These are phyloP conservation scores for Noctuana brunneofusca DNA, from an alignment of 2,888 invertebrate genomes.

Conservation along the genomic window DNA sequence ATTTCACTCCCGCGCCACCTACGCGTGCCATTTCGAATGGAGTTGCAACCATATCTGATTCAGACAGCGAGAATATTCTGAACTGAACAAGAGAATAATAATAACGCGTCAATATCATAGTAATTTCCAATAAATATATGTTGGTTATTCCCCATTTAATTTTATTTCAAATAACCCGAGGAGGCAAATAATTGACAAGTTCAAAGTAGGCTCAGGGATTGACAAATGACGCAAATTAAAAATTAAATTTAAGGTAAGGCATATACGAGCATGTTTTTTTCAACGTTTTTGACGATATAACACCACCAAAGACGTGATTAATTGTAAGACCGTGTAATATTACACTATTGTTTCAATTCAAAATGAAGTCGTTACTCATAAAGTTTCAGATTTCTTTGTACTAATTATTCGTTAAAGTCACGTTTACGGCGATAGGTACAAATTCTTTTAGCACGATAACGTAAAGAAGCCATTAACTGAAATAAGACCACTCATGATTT, in stretches of 20 bases:
- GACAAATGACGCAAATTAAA: background rate
- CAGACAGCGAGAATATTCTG: constrained; percentile 3
- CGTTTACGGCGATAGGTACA: no score
- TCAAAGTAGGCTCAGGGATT: no score
- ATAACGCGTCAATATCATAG: constrained; percentile 6
- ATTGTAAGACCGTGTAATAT: background rate
- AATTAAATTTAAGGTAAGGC: background rate
- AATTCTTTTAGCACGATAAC: no score
- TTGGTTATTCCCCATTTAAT: background rate
- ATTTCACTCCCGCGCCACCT: constrained; percentile 25
- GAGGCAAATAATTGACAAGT: no score
- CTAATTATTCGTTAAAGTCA: background rate
- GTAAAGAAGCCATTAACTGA: no score
- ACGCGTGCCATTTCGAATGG: constrained; percentile 30
- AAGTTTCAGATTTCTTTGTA: background rate
- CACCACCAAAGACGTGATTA: constrained; percentile 7
- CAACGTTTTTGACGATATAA: background rate
- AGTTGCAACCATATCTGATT: constrained; percentile 30
- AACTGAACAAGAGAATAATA: constrained; percentile 25
- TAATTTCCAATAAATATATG: background rate
- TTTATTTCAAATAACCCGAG: background rate
- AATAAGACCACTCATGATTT: no score
- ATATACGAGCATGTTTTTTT: constrained; percentile 1
- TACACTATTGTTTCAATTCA: background rate
- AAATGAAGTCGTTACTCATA: constrained; percentile 4